Conservation (phyloP, 2,113 vertebrate genomes). For the Trogon melanurus region DNA sequence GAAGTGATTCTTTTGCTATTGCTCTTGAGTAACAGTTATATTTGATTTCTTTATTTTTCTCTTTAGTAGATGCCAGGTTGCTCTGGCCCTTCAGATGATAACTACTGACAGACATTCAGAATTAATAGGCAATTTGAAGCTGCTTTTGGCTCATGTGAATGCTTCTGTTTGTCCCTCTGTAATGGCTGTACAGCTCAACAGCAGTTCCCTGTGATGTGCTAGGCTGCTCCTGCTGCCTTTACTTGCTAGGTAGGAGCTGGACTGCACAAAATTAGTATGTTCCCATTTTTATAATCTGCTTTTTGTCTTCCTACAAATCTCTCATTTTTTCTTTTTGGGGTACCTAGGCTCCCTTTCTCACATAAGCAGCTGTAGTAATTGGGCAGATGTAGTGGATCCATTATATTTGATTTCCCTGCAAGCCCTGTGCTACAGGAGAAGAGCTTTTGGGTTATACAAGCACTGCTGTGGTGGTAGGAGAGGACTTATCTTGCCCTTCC, state of each 20-base stretch:
- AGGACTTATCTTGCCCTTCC: neutral
- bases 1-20: neutral
- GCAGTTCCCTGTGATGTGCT: neutral
- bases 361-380: neutral
- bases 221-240: neutral
- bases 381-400: neutral
- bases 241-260: neutral
- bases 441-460: neutral
- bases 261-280: neutral
- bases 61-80: neutral
- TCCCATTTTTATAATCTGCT: neutral
- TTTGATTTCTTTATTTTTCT: neutral
- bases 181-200: neutral
- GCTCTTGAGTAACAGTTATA: neutral
- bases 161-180: neutral
- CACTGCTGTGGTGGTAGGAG: neutral
- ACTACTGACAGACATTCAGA: neutral
- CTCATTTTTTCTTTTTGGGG: neutral
- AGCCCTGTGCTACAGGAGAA: neutral
- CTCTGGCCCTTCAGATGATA: neutral
- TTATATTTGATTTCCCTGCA: neutral
- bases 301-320: neutral
- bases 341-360: neutral
- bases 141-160: neutral
- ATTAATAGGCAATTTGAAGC: conserved; percentile 11